Conservation (phyloP, 2,888 invertebrate genomes). For the Gryllus longicercus region DNA sequence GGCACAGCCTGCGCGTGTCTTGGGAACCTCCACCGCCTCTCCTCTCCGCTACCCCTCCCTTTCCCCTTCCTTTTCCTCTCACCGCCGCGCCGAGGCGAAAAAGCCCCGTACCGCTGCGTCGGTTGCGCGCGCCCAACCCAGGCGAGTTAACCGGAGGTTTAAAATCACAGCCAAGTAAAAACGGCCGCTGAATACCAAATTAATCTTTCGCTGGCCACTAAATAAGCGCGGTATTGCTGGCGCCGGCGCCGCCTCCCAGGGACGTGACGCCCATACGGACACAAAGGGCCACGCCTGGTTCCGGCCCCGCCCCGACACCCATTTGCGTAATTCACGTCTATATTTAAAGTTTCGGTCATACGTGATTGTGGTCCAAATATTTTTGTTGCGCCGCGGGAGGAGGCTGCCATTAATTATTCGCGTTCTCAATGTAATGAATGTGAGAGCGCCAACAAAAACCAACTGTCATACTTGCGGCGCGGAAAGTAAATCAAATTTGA, state of each 20-base stretch:
- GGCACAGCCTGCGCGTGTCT: no score
- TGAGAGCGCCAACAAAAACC: slow-evolving; percentile 1
- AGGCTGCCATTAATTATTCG: slow-evolving; percentile 11
- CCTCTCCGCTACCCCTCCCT: not conserved
- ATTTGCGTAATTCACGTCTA: slow-evolving; percentile 17
- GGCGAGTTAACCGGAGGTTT: not conserved
- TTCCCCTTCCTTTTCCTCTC: not conserved
- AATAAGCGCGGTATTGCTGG: not conserved
- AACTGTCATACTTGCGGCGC: slow-evolving; percentile 10
- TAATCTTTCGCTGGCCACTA: slow-evolving; percentile 9
- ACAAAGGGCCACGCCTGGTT: not conserved
- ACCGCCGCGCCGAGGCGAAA: not conserved
- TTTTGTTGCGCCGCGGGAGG: slow-evolving; percentile 8
- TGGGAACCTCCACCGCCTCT: not conserved
- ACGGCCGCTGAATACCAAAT: not conserved
- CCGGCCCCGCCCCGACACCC: not conserved
- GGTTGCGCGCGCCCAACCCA: not conserved
- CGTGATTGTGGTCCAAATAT: slow-evolving; percentile 17
- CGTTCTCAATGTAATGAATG: slow-evolving; percentile 8
- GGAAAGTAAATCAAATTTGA: slow-evolving; percentile 11
- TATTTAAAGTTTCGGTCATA: slow-evolving; percentile 8
- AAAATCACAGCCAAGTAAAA: not conserved
- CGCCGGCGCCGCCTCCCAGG: not conserved
- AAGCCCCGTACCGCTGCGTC: no score
- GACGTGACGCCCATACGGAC: not conserved